These are phyloP conservation scores for Sylvietta virens DNA, from an alignment of 2,113 vertebrate species.

Conservation along the genomic window DNA sequence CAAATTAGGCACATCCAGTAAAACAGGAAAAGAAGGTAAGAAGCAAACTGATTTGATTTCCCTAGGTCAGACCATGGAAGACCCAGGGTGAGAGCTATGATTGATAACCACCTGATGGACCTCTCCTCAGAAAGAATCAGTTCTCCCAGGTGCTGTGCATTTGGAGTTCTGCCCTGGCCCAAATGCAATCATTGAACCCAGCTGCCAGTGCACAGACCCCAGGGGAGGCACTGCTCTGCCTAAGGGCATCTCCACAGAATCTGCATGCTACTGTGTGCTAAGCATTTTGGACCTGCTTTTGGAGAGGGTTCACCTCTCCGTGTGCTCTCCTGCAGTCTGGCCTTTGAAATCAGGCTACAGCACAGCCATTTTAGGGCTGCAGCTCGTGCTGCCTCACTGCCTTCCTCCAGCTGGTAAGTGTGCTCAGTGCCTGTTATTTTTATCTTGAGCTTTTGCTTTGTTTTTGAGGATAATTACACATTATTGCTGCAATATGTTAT, in stretches of 20 bases:
- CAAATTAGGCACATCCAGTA: not conserved
- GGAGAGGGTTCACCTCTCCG: accelerated
- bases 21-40: not conserved
- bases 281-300: not conserved
- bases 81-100: not conserved
- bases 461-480: conserved; percentile 55
- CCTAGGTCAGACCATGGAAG: not conserved
- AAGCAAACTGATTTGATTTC: not conserved
- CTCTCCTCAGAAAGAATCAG: not conserved
- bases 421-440: conserved; percentile 50
- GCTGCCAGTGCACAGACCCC: not conserved
- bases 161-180: not conserved
- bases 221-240: not conserved
- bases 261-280: accelerated
- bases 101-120: not conserved
- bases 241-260: not conserved
- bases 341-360: not conserved
- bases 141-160: not conserved
- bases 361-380: conserved; percentile 26
- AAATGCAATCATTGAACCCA: not conserved
- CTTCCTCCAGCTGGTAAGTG: conserved; percentile 57
- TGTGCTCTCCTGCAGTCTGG: not conserved
- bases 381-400: not conserved
- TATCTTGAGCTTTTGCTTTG: conserved; percentile 61
- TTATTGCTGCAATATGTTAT: conserved; percentile 62